phyloP scores from a whole-genome alignment of 2,888 invertebrate species.

The Phaedon cochleariae region DNA sequence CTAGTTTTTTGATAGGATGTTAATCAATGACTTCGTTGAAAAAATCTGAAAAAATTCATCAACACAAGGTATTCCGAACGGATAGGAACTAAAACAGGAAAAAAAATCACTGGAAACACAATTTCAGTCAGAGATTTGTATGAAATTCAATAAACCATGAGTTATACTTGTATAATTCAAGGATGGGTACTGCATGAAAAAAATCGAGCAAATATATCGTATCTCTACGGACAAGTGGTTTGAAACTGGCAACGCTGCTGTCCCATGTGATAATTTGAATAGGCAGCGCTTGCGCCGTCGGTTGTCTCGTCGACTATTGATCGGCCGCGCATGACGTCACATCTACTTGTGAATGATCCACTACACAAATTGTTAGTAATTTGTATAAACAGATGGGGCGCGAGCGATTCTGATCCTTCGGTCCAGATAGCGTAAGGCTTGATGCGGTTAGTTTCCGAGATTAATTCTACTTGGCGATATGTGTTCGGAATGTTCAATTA shows the following conservation, averaged over 20 bases:
- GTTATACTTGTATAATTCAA: too few species aligned
- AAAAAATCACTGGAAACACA: too few species aligned
- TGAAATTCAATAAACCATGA: too few species aligned
- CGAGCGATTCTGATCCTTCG: slow-evolving; percentile 33
- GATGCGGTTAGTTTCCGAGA: slow-evolving; percentile 11
- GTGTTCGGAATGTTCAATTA: slow-evolving; percentile 40
- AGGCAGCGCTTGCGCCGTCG: slow-evolving; percentile 35
- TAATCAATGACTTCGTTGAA: too few species aligned
- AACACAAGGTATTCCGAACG: too few species aligned
- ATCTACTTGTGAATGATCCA: slow-evolving; percentile 59
- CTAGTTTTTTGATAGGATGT: too few species aligned
- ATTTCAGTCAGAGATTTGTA: too few species aligned
- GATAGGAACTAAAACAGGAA: too few species aligned
- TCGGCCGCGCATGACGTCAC: slow-evolving; percentile 56
- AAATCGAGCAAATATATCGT: neutral
- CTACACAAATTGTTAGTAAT: slow-evolving; percentile 57
- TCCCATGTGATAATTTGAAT: slow-evolving; percentile 31
- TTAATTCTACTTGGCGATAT: slow-evolving; percentile 38
- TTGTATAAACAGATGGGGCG: slow-evolving; percentile 45
- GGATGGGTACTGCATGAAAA: too few species aligned
- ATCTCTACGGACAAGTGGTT: neutral
- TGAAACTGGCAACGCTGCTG: slow-evolving; percentile 18
- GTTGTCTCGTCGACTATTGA: slow-evolving; percentile 54
- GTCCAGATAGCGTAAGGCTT: slow-evolving; percentile 17
- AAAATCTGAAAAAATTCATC: too few species aligned